Base-by-base conservation (phyloP, 2,888 invertebrate species). In the Serripes groenlandicus region DNA sequence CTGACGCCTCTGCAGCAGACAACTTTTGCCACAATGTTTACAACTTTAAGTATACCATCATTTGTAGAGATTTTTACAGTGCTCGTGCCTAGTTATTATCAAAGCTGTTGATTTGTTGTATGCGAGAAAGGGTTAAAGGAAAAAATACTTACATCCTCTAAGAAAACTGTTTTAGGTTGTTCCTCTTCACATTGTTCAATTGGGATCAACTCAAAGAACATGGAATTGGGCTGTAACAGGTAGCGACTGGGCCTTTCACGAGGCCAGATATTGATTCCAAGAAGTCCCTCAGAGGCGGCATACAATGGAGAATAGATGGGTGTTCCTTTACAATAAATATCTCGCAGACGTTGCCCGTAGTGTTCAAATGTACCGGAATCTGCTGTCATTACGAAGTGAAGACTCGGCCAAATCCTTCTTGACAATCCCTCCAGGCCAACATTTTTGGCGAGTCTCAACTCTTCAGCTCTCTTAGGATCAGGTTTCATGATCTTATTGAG, bases 191-290 rank as follows among this genome's bases (percentile, higher is more conserved):
- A 81, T 23, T 90, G 79, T 37, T 90, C 86, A 9, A 92, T 82
- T 15, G 93, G 94, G 30, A 94, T 93, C 66, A 94, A 92, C 84
- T 94, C 94, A 84, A 90, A 94, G 87, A 94, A 93, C 91, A 93
- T 93, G 34, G 92, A 89, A 1, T 85, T 78, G 4, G 93, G 93
- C 18, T 90, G 86, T 56, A 94, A 89, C 69, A 94, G 76, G 78
- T 94, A 94, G 5, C 84, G 87, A 69, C 90, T 90, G 0, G 92
- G 92, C 37, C 87, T 82, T 11, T 86, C 84, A 18, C 68, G 66
- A 2, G 92, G 92, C 92, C 92, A 92, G 64, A 92, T 90, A 64
- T 92, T 92, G 23, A 92, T 75, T 2, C 92, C 92, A 21, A 92
- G 71, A 21, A 92, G 78, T n/a, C 92, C 94, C 77, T 95, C 95